A percentile compares a stretch with the other conserved stretches of the same genome.
Evolutionary conservation across 2,113 vertebrate genomes (phyloP).

Genomic region (Ctenodactylus gundi): DNA sequence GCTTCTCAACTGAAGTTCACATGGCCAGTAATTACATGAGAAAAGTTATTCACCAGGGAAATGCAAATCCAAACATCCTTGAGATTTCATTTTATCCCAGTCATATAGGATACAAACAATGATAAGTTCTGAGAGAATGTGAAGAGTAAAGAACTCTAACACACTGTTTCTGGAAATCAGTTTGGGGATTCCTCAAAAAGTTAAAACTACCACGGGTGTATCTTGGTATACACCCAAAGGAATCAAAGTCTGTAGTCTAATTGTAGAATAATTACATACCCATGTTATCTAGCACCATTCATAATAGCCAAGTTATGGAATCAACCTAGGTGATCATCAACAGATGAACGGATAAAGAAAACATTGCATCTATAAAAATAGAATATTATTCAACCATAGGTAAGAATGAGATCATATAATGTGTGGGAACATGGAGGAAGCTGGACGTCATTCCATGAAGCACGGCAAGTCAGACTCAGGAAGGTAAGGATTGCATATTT

Average conservation of each 20-base stretch:
- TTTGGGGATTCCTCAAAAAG: background rate
- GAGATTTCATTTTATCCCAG: background rate
- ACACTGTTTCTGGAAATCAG: background rate
- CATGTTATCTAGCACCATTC: background rate
- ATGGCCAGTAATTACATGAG: background rate
- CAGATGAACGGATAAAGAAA: background rate
- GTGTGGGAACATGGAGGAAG: background rate
- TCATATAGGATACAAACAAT: background rate
- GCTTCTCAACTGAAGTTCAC: background rate
- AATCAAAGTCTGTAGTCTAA: background rate
- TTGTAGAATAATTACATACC: background rate
- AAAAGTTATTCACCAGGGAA: background rate
- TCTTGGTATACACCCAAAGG: background rate
- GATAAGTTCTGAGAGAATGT: background rate
- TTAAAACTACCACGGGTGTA: too few species aligned
- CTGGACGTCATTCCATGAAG: background rate
- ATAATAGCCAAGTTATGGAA: background rate
- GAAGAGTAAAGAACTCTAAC: background rate
- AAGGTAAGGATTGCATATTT: background rate
- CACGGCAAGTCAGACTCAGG: background rate
- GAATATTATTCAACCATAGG: background rate
- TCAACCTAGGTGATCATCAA: background rate
- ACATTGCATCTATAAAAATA: background rate
- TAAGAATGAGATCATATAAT: background rate
- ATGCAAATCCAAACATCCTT: background rate